Percentiles rank a stretch among this genome's conserved stretches.
Evolutionary conservation across 2,888 invertebrate species (phyloP).

Genomic region (Teleiodes luculella): DNA sequence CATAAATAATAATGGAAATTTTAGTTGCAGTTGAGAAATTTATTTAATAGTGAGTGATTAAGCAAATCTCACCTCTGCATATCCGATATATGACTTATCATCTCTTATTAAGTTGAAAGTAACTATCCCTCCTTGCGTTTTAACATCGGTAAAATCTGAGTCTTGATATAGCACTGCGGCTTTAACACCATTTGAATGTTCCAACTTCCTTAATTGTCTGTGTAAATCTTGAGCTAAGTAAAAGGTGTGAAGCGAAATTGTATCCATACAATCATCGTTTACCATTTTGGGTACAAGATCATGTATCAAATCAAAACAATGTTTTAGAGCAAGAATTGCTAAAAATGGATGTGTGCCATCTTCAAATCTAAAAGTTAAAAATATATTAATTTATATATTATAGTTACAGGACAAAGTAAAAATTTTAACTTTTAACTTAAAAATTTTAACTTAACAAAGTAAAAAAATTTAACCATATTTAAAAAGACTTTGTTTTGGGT

Average conservation of each 20-base stretch:
- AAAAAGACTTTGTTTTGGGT: not conserved
- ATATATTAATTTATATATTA: too few species aligned
- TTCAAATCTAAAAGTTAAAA: conserved; percentile 86
- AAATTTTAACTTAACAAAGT: too few species aligned
- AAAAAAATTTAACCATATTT: too few species aligned
- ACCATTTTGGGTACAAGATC: conserved; percentile 78
- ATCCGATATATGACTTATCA: conserved; percentile 90
- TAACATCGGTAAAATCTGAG: conserved; percentile 79
- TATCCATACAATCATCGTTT: conserved; percentile 72
- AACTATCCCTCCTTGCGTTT: conserved; percentile 89
- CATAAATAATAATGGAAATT: too few species aligned
- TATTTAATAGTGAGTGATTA: not conserved
- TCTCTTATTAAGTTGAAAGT: conserved; percentile 91
- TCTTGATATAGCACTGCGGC: conserved; percentile 87
- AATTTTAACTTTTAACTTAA: too few species aligned
- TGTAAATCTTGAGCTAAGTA: conserved; percentile 86
- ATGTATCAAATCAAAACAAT: conserved; percentile 88
- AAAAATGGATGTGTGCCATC: conserved; percentile 95
- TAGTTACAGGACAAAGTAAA: too few species aligned
- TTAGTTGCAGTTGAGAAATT: too few species aligned
- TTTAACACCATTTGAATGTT: conserved; percentile 85
- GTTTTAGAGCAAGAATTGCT: conserved; percentile 87
- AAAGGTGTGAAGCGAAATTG: conserved; percentile 86
- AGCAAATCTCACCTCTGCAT: conserved; percentile 83
- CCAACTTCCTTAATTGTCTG: conserved; percentile 77